Base-by-base conservation (phyloP, 2,888 invertebrate species). In the Imbricaverruca yamaguchii region DNA sequence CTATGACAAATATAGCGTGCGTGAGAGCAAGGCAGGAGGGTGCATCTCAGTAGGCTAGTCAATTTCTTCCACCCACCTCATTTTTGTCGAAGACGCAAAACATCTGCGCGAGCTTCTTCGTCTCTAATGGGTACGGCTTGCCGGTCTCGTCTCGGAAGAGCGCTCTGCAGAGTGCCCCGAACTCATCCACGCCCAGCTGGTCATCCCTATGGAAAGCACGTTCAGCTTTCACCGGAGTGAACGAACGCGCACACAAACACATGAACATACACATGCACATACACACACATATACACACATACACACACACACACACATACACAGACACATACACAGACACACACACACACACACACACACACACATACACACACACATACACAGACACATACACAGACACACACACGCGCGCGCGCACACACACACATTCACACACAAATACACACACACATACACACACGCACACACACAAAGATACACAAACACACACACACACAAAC, bases 121-220 rank as follows among this genome's bases (percentile, higher is more conserved):
- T 91, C 0, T 93, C 90, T 83, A 95, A 88, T 18, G 91, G 91
- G 87, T 95, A 95, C 85, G 95, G 92, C 87, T 93, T 93, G 0
- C 95, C 95, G 85, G 92, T 91, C 86, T 94, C 94, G 86, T 95
- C 94, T 55, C 95, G 91, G 88, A 96, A 95, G 81, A 96, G 87
- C 0, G 95, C 94, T 84, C 93, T 92, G 87, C 94, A 94, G 86
- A 96, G 92, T 83, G 93, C 89, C 25, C 92, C 91, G 87, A 95
- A 95, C 88, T 95, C 95, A 2, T 90, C 90, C 81, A 92, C 87
- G 86, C 92, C 93, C 84, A 95, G 88, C 85, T 91, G 91, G 83
- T 93, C 94, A 88, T 95, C 95, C 74, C 93, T 93, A 86, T 57
- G 88, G 87, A 80, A 81, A 80, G 81, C 82, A 81, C 83, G 39